A percentile compares a stretch with the other conserved stretches of the same genome.
Evolutionary conservation across 1,140 invertebrate species (phyloP).

Genomic region (Nymphalis io): DNA sequence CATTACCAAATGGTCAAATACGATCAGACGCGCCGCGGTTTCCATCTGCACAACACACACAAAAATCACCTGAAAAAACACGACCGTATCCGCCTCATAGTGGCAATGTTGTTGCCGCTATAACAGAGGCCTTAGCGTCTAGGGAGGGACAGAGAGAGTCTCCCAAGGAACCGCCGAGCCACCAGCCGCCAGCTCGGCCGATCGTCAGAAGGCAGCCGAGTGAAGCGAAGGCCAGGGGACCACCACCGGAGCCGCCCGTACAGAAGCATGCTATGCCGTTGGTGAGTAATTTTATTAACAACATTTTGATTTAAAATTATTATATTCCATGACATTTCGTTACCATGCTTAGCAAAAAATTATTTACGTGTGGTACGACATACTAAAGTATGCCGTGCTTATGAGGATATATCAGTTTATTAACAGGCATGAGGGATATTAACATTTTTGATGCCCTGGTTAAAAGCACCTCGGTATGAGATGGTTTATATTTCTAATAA

Average conservation of each 20-base stretch:
- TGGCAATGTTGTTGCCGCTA: constrained; percentile 59
- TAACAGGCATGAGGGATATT: too few species aligned
- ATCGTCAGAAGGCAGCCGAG: constrained; percentile 63
- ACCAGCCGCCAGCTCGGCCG: constrained; percentile 43
- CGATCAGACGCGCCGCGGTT: constrained; percentile 61
- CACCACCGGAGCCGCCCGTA: constrained; percentile 71
- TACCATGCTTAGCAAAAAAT: too few species aligned
- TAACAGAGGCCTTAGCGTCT: constrained; percentile 63
- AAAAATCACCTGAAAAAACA: constrained; percentile 61
- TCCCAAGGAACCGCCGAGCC: constrained; percentile 40
- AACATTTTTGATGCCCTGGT: too few species aligned
- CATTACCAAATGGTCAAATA: constrained; percentile 66
- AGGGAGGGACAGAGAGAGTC: constrained; percentile 47
- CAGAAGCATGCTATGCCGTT: constrained; percentile 69
- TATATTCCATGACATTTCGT: neutral
- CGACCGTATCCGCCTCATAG: constrained; percentile 48
- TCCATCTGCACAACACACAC: constrained; percentile 44
- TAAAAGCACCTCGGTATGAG: too few species aligned
- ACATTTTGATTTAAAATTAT: neutral
- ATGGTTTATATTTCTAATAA: too few species aligned
- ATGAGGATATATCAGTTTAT: too few species aligned
- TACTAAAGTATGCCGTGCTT: too few species aligned
- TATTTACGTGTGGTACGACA: too few species aligned
- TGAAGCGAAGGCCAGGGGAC: constrained; percentile 63
- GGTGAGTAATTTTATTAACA: constrained; percentile 57